Base-by-base conservation (phyloP, 2,797 vertebrate species). In the Pelochelys cantorii region DNA sequence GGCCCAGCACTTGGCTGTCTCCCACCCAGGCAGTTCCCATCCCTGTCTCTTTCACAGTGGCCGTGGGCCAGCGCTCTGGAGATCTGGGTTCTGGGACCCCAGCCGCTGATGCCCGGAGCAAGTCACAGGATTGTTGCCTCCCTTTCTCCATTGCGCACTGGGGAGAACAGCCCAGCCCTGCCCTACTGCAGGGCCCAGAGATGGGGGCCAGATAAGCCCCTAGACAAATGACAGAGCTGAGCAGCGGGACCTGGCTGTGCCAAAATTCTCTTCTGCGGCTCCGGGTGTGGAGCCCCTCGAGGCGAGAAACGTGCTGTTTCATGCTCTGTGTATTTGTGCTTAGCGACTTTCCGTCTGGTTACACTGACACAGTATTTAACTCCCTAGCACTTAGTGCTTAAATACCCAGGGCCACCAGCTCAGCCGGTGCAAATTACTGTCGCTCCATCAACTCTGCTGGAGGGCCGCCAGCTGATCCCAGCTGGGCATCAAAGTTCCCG, bases 301-400 rank as follows among this genome's bases (percentile, higher is more conserved):
- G 42, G 42, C 11, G 5, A 27, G 8, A 11, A 60, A 11, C 0
- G 9, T 0, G n/a, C n/a, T 37, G 55, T 34, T 56, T 7, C 2
- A 27, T 77, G 17, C 5, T 22, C 54, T 23, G 25, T 13, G 22
- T 25, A 2, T 25, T 31, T 11, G 62, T 0, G n/a, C 10, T 22
- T 2, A 11, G 31, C 0, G 7, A 6, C 82, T 10, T 13, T 1
- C 13, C 62, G 1, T 9, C 37, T 0, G 22, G 11, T 74, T 25
- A 75, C 42, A 3, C n/a, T 3, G 0, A 20, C 68, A 8, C 62
- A 4, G 15, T n/a, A n/a, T 10, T 18, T 34, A 68, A n/a, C 62
- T 10, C 31, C 65, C 65, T 4, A 34, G 7, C 10, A 20, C 31
- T 20, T 18, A 10, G 9, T 25, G 65, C 65, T 34, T 17, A 68